Conservation (phyloP, 2,797 vertebrate genomes). For the Anabacerthia variegaticeps region DNA sequence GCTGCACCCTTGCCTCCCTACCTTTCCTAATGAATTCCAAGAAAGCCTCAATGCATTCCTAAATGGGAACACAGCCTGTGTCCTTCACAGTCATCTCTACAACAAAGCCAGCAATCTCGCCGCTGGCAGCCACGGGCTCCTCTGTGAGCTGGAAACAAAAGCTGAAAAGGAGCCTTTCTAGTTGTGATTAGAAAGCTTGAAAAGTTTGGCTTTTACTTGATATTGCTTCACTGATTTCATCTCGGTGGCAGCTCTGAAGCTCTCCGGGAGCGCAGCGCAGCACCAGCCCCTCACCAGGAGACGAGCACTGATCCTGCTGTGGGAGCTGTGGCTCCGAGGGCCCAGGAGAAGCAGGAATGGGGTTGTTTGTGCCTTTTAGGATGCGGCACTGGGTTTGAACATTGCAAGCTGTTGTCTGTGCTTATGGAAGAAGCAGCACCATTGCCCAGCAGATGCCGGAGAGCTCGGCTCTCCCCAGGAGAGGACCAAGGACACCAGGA, state of each 20-base stretch:
- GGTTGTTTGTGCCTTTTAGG: background rate
- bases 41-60: conserved; percentile 35
- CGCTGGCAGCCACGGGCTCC: conserved; percentile 35
- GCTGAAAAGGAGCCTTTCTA: conserved; percentile 41
- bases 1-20: conserved; percentile 33
- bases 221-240: conserved; percentile 27
- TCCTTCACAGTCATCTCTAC: conserved; percentile 49
- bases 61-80: background rate
- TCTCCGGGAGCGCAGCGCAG: background rate
- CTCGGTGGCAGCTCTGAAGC: background rate
- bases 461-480: background rate
- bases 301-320: fast-evolving
- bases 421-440: background rate
- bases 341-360: background rate
- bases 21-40: conserved; percentile 55
- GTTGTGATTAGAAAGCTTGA: conserved; percentile 49
- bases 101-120: conserved; percentile 29
- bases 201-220: conserved; percentile 52
- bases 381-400: fast-evolving
- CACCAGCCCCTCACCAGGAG: background rate
- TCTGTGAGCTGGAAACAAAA: conserved; percentile 35
- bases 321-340: fast-evolving
- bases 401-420: too few relatives aligned
- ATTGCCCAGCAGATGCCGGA: fast-evolving
- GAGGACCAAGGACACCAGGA: background rate